A percentile compares a stretch with the other conserved stretches of the same genome.
Evolutionary conservation across 2,888 invertebrate species (phyloP).

Genomic region (Diarsia rubi): DNA sequence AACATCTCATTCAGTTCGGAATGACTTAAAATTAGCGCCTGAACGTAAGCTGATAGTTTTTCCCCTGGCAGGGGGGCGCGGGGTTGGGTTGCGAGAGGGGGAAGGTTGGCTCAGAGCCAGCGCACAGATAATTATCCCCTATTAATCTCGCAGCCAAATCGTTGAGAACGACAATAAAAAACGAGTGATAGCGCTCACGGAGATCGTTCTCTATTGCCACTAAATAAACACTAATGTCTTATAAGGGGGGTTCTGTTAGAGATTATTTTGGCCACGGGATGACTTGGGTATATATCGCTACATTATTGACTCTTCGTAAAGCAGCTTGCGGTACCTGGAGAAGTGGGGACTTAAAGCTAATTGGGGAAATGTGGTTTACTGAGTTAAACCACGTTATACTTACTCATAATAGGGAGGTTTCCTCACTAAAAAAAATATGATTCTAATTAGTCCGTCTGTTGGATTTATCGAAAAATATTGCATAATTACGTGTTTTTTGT

Average conservation of each 20-base stretch:
- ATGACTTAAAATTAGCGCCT: constrained; percentile 59
- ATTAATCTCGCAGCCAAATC: constrained; percentile 83
- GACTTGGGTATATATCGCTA: not conserved
- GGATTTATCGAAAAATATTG: too few relatives aligned
- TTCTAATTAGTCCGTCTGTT: too few relatives aligned
- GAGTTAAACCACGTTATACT: not conserved
- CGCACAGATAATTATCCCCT: constrained; percentile 81
- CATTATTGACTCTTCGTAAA: not conserved
- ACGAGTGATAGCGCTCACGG: constrained; percentile 71
- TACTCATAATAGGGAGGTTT: too few relatives aligned
- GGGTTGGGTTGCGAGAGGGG: constrained; percentile 7
- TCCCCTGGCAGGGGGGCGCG: constrained; percentile 38
- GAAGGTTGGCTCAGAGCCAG: constrained; percentile 75
- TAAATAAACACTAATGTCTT: constrained; percentile 57
- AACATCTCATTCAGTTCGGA: constrained; percentile 47
- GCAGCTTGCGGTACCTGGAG: not conserved
- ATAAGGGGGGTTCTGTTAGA: constrained; percentile 3
- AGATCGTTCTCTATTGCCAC: constrained; percentile 56
- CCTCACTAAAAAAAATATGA: too few relatives aligned
- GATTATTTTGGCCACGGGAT: constrained; percentile 1
- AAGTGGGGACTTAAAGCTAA: not conserved
- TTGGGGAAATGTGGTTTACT: not conserved
- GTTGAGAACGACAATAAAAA: constrained; percentile 74
- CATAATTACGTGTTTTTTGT: too few relatives aligned
- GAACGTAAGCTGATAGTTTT: constrained; percentile 61